Evolutionary conservation across 2,113 vertebrate species (phyloP).

Genomic region (Toxotes chatareus): DNA sequence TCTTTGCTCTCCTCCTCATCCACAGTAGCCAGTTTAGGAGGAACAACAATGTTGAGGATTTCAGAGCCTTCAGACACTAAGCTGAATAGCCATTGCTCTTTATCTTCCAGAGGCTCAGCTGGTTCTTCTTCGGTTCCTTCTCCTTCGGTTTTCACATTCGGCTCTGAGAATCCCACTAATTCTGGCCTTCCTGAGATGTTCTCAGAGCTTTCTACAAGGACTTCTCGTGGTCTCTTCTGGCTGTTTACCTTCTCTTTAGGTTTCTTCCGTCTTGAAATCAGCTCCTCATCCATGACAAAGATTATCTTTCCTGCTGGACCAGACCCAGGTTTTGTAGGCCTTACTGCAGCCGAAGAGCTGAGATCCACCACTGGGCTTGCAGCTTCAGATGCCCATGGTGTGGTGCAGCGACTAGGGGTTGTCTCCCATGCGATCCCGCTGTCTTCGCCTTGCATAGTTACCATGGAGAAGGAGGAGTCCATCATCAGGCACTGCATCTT

Average conservation of each 20-base stretch:
- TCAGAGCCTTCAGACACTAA: constrained; percentile 94
- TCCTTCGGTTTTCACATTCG: constrained; percentile 67
- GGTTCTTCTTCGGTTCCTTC: constrained; percentile 47
- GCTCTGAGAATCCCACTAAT: constrained; percentile 78
- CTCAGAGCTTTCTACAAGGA: constrained; percentile 47
- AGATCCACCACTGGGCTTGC: constrained; percentile 84
- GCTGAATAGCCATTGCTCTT: constrained; percentile 87
- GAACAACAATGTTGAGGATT: constrained; percentile 92
- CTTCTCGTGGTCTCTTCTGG: constrained; percentile 24
- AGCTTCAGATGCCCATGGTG: constrained; percentile 89
- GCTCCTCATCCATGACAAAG: constrained; percentile 91
- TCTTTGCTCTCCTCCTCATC: constrained; percentile 92
- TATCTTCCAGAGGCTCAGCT: constrained; percentile 59
- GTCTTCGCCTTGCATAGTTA: constrained; percentile 92
- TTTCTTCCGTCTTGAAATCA: constrained; percentile 83
- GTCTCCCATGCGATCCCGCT: constrained; percentile 96
- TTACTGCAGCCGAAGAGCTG: constrained; percentile 73
- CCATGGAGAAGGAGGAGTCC: constrained; percentile 94
- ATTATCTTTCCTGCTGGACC: constrained; percentile 88
- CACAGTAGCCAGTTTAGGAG: constrained; percentile 85
- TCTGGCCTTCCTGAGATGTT: constrained; percentile 74
- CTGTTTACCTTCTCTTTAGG: constrained; percentile 74
- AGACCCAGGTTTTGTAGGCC: constrained; percentile 69
- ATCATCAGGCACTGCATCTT: constrained; percentile 93
- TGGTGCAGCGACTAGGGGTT: constrained; percentile 88